Conservation (phyloP, 2,113 vertebrate species). For the Struthidea cinerea region DNA sequence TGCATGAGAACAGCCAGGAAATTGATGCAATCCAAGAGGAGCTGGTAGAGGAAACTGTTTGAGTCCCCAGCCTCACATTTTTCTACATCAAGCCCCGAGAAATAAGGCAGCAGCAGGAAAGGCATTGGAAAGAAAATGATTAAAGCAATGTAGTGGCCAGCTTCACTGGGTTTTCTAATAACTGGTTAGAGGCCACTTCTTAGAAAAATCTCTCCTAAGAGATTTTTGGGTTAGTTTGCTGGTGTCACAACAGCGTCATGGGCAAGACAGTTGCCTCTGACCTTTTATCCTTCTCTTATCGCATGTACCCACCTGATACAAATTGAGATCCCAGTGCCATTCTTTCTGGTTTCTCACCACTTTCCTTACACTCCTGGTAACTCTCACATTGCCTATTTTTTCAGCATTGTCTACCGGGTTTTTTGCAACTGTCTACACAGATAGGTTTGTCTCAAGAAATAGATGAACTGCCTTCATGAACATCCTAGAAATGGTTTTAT, state of each 20-base stretch:
- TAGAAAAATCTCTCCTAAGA: not conserved
- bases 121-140: not conserved
- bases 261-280: not conserved
- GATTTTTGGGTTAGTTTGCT: not conserved
- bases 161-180: not conserved
- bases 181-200: not conserved
- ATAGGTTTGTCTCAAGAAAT: not conserved
- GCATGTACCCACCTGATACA: not conserved
- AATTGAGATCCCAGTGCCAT: not conserved
- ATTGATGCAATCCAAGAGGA: not conserved
- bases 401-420: not conserved
- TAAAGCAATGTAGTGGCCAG: not conserved
- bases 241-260: not conserved
- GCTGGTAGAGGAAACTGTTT: not conserved
- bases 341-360: not conserved
- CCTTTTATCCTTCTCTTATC: not conserved
- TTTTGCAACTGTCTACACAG: not conserved
- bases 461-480: not conserved
- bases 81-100: not conserved
- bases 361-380: not conserved
- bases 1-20: not conserved
- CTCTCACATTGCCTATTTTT: not conserved
- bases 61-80: not conserved
- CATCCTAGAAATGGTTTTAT: not conserved
- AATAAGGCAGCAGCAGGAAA: not conserved